Evolutionary conservation across 2,113 vertebrate species (phyloP).

Genomic region (Coregonus clupeaformis): DNA sequence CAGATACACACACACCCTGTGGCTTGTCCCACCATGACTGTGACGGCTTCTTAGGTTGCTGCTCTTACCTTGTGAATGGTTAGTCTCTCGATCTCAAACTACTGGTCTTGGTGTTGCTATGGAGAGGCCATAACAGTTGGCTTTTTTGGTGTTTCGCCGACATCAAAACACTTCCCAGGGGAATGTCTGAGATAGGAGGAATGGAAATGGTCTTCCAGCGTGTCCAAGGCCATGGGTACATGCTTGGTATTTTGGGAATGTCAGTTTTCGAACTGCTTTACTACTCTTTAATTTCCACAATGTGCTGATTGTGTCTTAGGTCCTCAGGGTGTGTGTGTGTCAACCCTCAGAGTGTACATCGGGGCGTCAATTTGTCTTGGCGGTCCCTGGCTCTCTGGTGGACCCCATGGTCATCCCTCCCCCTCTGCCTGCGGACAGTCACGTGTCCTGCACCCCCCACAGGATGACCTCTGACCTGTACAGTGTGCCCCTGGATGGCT

Average conservation of each 20-base stretch:
- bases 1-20: slow-evolving; percentile 14
- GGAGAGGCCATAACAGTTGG: neutral
- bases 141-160: neutral
- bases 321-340: slow-evolving; percentile 1
- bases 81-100: slow-evolving; percentile 1
- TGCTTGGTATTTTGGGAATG: neutral
- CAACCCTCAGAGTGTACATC: slow-evolving; percentile 39
- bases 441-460: slow-evolving; percentile 40
- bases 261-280: neutral
- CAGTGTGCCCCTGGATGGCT: slow-evolving; percentile 47
- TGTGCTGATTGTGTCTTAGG: neutral
- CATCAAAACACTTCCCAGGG: too few species aligned
- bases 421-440: slow-evolving; percentile 5
- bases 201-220: neutral
- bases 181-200: too few species aligned
- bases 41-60: slow-evolving; percentile 17
- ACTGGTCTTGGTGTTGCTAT: neutral
- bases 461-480: slow-evolving; percentile 51
- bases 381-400: slow-evolving; percentile 36
- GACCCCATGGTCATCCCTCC: slow-evolving; percentile 23
- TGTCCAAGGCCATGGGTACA: neutral
- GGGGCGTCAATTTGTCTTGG: slow-evolving; percentile 49
- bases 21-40: slow-evolving; percentile 16
- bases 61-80: slow-evolving; percentile 35
- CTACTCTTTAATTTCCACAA: neutral